Evolutionary conservation across 2,888 invertebrate genomes (phyloP).

Genomic region (Chrysotoxum bicinctum): DNA sequence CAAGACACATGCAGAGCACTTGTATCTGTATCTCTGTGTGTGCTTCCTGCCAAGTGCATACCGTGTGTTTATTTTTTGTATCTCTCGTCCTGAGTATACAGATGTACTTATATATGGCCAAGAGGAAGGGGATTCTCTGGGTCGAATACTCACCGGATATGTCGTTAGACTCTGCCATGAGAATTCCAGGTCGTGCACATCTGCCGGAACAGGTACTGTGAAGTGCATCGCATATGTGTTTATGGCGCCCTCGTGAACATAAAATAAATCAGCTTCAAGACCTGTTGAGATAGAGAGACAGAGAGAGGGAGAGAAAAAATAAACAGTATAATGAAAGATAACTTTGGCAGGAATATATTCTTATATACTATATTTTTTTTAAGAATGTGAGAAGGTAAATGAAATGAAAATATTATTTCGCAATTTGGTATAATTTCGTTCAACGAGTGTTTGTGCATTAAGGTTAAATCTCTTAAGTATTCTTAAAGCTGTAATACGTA

Average conservation of each 20-base stretch:
- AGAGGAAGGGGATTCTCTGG: conserved; percentile 5
- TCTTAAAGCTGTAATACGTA: not conserved
- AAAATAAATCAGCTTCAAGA: conserved; percentile 89
- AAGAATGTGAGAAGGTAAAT: conserved; percentile 63
- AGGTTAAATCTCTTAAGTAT: conserved; percentile 8
- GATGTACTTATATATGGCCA: not conserved
- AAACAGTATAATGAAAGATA: conserved; percentile 1
- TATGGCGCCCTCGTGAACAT: conserved; percentile 91
- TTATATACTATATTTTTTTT: not conserved
- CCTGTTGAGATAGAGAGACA: conserved; percentile 82
- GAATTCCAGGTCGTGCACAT: conserved; percentile 91
- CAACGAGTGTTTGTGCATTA: conserved; percentile 30
- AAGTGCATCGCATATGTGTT: conserved; percentile 94
- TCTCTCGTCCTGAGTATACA: conserved; percentile 7
- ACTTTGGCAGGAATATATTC: not conserved
- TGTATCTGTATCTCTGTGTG: conserved; percentile 45
- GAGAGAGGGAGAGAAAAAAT: not conserved
- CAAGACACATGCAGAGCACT: conserved; percentile 28
- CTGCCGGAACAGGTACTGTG: conserved; percentile 90
- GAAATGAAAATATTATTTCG: conserved; percentile 68
- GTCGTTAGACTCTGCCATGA: conserved; percentile 91
- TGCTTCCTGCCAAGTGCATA: conserved; percentile 64
- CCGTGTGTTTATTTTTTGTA: conserved; percentile 23
- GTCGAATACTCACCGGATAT: conserved; percentile 85
- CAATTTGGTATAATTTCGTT: conserved; percentile 56